Evolutionary conservation across 2,113 vertebrate species (phyloP), one percentile per base, ranked within the genome.

Genomic region (Merops nubicus): DNA sequence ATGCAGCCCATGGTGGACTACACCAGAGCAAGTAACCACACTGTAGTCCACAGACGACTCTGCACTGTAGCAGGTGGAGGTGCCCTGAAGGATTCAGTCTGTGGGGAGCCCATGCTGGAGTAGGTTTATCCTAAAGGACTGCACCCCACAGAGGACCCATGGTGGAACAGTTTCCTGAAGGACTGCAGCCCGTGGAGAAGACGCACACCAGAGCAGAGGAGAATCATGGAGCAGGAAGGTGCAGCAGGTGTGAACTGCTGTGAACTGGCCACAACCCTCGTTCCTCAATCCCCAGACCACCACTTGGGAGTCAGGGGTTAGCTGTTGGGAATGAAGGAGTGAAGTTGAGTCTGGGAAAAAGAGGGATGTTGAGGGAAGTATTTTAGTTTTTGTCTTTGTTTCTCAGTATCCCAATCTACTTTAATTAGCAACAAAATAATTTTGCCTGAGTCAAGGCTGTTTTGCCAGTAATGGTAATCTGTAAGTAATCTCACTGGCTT

Each of bases 91-190:
- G 50, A 85, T 42, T 5, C 28, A 31, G 45, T 9, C 22, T 0
- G 0, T 23, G 3, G 4, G 34, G 9, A 48, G 10, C 11, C 40
- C 23, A 26, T 0, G 0, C 7, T 34, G 25, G 5, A 34, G 18
- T 3, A 34, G 20, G 8, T n/a, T 69, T 68, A n/a, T 76, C 23
- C 12, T 40, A 29, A 69, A 53, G 18, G 11, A 36, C 59, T 36
- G 6, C 4, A 40, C 11, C 19, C 15, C 23, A 8, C 12, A 51
- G 18, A 28, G 11, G 21, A 31, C 13, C 12, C 20, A 38, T 16
- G 12, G 33, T 53, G 53, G 33, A 67, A 6, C 5, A 20, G 12
- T 40, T 38, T 67, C 60, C 59, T 16, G 60, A 59, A 51, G 28
- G 43, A 53, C n/a, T 67, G 36, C 13, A 34, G 20, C 20, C 25